Conservation (phyloP, 2,113 vertebrate genomes). For the Manacus vitellinus region DNA sequence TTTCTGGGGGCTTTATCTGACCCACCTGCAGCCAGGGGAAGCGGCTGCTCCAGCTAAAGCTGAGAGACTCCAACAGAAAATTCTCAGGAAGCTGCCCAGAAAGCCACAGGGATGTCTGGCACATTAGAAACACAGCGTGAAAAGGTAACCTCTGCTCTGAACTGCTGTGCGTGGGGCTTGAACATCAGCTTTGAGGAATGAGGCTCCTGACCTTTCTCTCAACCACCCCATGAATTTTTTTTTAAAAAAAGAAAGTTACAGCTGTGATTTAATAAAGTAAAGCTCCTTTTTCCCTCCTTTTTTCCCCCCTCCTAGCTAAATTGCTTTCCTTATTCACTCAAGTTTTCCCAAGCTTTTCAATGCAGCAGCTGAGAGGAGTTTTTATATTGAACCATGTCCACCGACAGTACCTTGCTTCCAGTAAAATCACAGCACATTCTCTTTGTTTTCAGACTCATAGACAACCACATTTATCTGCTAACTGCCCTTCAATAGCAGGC, state of each 20-base stretch:
- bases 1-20: neutral
- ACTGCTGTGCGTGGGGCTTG: neutral
- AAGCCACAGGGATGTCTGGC: neutral
- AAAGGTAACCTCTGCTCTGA: neutral
- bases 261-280: neutral
- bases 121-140: neutral
- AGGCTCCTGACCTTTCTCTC: neutral
- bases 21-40: neutral
- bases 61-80: neutral
- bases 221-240: neutral
- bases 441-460: conserved; percentile 26
- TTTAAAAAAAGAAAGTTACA: neutral
- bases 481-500: conserved; percentile 39
- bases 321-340: neutral
- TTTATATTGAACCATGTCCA: neutral
- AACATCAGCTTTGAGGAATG: neutral
- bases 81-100: neutral
- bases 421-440: conserved; percentile 7
- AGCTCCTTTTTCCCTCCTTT: rapidly evolving
- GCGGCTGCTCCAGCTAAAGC: neutral
- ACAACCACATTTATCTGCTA: conserved; percentile 58
- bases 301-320: neutral
- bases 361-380: neutral
- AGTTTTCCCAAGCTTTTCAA: neutral
- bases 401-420: neutral